Percentiles rank a stretch among this genome's conserved stretches.
These are phyloP conservation scores for Eolophus roseicapilla DNA, from an alignment of 2,113 vertebrate species.

Conservation along the genomic window DNA sequence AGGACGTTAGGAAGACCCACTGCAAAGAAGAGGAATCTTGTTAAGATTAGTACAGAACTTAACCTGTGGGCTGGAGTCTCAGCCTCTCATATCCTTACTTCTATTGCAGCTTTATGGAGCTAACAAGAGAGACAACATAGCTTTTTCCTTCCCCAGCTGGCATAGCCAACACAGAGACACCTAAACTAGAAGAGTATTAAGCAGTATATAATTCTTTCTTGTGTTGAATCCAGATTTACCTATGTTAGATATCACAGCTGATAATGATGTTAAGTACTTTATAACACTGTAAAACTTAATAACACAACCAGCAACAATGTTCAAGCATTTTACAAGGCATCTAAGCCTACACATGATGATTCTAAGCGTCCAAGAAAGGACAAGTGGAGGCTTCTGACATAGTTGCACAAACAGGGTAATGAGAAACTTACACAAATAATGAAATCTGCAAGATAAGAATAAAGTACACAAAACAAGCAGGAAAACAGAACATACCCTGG, in stretches of 20 bases:
- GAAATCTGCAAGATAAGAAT: background rate
- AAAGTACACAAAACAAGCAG: background rate
- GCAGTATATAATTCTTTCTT: background rate
- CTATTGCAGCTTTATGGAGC: background rate
- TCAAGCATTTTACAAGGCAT: background rate
- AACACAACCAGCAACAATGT: background rate
- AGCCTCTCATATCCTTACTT: background rate
- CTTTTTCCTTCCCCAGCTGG: background rate
- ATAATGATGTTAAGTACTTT: background rate
- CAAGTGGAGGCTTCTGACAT: background rate
- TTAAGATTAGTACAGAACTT: background rate
- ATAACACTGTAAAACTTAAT: background rate
- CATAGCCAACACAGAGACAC: background rate
- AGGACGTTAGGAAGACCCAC: background rate
- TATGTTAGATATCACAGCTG: background rate
- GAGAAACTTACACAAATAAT: background rate
- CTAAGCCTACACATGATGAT: background rate
- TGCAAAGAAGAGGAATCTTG: slow-evolving; percentile 27
- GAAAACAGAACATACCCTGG: background rate
- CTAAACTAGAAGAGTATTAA: background rate
- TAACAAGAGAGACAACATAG: background rate
- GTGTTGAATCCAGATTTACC: background rate
- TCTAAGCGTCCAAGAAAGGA: background rate
- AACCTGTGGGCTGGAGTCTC: rapidly evolving
- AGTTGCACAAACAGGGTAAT: background rate